Evolutionary conservation across 37 sponge, comb jelly and placozoan genomes (phyloP).

Genomic region (Ephydatia muelleri): DNA sequence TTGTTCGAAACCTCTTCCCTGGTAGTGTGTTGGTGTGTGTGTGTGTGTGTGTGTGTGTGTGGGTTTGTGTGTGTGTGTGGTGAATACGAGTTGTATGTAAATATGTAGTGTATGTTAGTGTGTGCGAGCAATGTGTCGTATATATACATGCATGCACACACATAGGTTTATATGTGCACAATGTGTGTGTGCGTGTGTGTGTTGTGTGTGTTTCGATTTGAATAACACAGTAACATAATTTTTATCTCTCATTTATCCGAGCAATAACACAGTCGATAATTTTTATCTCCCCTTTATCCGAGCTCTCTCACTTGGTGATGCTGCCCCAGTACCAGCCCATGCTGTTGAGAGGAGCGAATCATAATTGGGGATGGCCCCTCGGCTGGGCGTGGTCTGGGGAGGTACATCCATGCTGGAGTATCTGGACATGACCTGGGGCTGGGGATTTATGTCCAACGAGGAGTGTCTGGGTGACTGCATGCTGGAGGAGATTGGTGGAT

Average conservation of each 20-base stretch:
- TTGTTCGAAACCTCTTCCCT: constrained; percentile 79
- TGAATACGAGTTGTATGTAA: neutral
- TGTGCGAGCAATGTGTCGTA: neutral
- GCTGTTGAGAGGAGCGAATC: neutral
- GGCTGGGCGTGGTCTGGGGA: neutral
- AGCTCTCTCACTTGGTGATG: neutral
- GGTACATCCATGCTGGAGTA: neutral
- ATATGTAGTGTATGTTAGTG: neutral
- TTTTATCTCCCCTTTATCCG: too few species aligned
- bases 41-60: neutral
- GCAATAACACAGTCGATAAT: too few species aligned
- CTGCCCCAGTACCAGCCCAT: constrained; percentile 1
- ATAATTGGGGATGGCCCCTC: neutral
- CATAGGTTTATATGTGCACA: neutral
- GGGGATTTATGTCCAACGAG: too few species aligned
- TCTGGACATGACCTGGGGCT: too few species aligned
- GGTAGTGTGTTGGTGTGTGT: neutral
- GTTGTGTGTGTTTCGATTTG: too few species aligned
- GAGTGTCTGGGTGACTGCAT: neutral
- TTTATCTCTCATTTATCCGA: too few species aligned
- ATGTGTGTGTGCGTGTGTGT: neutral
- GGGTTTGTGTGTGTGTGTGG: neutral
- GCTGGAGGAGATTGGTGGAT: neutral
- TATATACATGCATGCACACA: neutral
- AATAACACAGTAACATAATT: too few species aligned